phyloP scores from a whole-genome alignment of 2,888 invertebrate species.

The Odontomyia ornata region DNA sequence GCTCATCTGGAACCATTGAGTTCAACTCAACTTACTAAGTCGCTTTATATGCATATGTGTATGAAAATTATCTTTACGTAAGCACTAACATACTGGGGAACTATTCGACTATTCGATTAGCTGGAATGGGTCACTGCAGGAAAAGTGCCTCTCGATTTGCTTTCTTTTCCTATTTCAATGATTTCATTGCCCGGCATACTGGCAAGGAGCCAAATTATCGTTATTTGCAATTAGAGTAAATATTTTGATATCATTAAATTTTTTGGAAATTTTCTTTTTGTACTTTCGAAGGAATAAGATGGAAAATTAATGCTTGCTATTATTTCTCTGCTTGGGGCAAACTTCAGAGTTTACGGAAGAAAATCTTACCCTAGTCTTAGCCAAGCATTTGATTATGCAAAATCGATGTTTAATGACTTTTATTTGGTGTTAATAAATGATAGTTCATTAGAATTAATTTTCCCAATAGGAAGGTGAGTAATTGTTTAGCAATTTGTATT shows the following conservation, averaged over 20 bases:
- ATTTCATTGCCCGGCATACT: neutral
- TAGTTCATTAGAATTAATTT: too few relatives aligned
- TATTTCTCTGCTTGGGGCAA: too few relatives aligned
- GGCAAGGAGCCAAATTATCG: conserved; percentile 1
- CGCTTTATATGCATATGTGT: too few relatives aligned
- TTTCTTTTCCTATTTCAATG: neutral
- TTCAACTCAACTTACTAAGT: neutral
- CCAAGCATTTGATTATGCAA: too few relatives aligned
- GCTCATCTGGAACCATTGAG: conserved; percentile 11
- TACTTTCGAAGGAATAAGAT: too few relatives aligned
- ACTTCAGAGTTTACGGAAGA: too few relatives aligned
- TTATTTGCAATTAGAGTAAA: conserved; percentile 6
- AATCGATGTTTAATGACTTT: too few relatives aligned
- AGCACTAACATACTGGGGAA: neutral
- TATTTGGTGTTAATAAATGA: too few relatives aligned
- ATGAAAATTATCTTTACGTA: conserved; percentile 7
- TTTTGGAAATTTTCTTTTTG: neutral
- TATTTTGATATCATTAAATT: conserved; percentile 9
- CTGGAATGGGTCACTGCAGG: conserved; percentile 25
- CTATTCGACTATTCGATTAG: conserved; percentile 15
- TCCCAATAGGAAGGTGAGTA: too few relatives aligned
- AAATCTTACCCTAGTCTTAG: too few relatives aligned
- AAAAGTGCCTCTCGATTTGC: conserved; percentile 5
- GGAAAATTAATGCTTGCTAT: too few relatives aligned
- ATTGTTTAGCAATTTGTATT: too few relatives aligned